Evolutionary conservation across 1,140 invertebrate genomes (phyloP).

Genomic region (Drosophila yakuba): DNA sequence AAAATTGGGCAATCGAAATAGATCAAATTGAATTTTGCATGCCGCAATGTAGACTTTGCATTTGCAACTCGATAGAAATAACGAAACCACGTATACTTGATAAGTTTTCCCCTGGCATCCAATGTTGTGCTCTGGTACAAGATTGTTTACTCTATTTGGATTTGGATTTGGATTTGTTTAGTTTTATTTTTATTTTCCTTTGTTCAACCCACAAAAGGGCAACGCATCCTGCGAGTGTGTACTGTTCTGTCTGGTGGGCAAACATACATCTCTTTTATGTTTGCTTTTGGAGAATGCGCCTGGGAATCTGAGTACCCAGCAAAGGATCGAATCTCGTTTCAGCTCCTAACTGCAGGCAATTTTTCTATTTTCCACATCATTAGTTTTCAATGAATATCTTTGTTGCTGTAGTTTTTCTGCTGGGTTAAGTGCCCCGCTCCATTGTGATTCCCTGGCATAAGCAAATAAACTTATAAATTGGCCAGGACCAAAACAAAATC

Average conservation of each 20-base stretch:
- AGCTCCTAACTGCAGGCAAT: slow-evolving; percentile 72
- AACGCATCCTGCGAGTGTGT: slow-evolving; percentile 23
- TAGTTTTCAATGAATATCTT: slow-evolving; percentile 80
- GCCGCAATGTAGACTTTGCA: not conserved
- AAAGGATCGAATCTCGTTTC: slow-evolving; percentile 6
- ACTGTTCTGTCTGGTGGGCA: slow-evolving; percentile 8
- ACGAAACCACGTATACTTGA: slow-evolving; percentile 1
- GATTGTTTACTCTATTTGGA: not conserved
- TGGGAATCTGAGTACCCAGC: slow-evolving; percentile 8
- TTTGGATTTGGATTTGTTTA: not conserved
- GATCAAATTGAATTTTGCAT: not conserved
- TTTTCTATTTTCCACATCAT: slow-evolving; percentile 82
- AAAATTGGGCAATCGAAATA: too few relatives aligned
- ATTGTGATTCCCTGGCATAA: slow-evolving; percentile 34
- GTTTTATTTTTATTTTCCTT: not conserved
- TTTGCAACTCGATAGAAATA: not conserved
- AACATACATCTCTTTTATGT: slow-evolving; percentile 15
- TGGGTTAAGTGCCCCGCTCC: slow-evolving; percentile 60
- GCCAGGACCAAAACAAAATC: slow-evolving; percentile 37
- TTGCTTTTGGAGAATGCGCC: slow-evolving; percentile 26
- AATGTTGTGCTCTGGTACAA: not conserved
- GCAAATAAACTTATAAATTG: slow-evolving; percentile 80
- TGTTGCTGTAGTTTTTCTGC: slow-evolving; percentile 31
- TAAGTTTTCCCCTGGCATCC: slow-evolving; percentile 8
- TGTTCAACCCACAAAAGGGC: slow-evolving; percentile 33